Percentiles rank a stretch among this genome's conserved stretches.
Evolutionary conservation across 2,797 vertebrate species (phyloP).

Genomic region (Darevskia mixta): DNA sequence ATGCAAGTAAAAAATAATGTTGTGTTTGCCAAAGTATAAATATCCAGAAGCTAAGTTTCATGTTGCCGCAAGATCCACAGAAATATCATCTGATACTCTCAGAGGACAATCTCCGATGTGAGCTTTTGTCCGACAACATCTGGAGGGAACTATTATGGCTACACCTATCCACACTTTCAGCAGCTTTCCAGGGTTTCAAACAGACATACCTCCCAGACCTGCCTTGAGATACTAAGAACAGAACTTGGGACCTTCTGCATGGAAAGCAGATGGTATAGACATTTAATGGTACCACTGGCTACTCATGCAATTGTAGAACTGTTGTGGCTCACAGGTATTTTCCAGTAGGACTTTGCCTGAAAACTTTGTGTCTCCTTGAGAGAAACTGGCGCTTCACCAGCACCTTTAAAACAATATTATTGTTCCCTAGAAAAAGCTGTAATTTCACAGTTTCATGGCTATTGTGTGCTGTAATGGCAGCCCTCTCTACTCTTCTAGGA

Average conservation of each 20-base stretch:
- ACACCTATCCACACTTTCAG: too few relatives aligned
- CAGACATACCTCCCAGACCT: too few relatives aligned
- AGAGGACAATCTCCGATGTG: too few relatives aligned
- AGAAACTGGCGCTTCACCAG: background rate
- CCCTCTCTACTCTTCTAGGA: background rate
- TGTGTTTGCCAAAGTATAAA: background rate
- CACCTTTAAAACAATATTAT: constrained; percentile 3
- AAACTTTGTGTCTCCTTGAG: background rate
- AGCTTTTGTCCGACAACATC: too few relatives aligned
- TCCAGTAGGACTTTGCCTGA: background rate
- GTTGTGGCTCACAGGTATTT: background rate
- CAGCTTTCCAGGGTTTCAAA: too few relatives aligned
- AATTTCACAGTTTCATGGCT: background rate
- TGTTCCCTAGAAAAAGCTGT: background rate
- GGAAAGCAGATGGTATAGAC: background rate
- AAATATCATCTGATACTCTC: background rate
- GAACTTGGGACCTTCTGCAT: too few relatives aligned
- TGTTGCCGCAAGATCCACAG: background rate
- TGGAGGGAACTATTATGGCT: too few relatives aligned
- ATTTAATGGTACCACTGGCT: background rate
- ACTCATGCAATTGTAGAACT: background rate
- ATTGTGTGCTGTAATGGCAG: background rate
- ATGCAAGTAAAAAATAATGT: background rate
- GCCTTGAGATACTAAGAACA: too few relatives aligned
- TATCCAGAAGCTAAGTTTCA: background rate